phyloP scores from a whole-genome alignment of 2,797 vertebrate species.

The Acipenser transmontanus region DNA sequence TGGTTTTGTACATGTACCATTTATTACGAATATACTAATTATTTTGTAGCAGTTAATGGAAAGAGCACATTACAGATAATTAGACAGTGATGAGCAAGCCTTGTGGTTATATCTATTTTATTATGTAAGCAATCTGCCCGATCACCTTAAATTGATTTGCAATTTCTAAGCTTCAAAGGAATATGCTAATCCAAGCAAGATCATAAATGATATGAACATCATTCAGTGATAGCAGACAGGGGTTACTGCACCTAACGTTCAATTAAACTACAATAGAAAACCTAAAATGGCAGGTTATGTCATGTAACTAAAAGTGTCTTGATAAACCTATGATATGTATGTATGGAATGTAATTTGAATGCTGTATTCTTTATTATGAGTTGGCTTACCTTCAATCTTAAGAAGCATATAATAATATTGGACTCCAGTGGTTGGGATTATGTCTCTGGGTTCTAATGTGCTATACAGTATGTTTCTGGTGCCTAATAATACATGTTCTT shows the following conservation, averaged over 20 bases:
- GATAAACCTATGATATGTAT: neutral
- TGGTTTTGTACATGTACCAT: no score
- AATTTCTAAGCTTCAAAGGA: neutral
- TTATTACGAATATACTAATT: no score
- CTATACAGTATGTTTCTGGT: conserved; percentile 66
- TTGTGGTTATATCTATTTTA: neutral
- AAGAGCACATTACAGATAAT: neutral
- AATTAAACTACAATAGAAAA: neutral
- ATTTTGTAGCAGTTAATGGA: no score
- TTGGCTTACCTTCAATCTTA: neutral
- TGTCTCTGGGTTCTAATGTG: conserved; percentile 56
- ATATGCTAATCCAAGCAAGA: neutral
- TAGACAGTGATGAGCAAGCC: neutral
- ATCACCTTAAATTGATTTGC: neutral
- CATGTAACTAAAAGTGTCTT: neutral
- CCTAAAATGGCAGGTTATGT: neutral
- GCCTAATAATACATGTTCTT: conserved; percentile 68
- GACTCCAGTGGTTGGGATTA: conserved; percentile 38
- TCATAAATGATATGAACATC: neutral
- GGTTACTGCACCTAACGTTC: neutral
- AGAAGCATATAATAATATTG: neutral
- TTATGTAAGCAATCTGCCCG: conserved; percentile 5
- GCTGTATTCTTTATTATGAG: neutral
- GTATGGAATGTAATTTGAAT: conserved; percentile 1
- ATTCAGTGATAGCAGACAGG: neutral